phyloP scores from a whole-genome alignment of 2,113 vertebrate genomes.

The Syngnathoides biaculeatus region DNA sequence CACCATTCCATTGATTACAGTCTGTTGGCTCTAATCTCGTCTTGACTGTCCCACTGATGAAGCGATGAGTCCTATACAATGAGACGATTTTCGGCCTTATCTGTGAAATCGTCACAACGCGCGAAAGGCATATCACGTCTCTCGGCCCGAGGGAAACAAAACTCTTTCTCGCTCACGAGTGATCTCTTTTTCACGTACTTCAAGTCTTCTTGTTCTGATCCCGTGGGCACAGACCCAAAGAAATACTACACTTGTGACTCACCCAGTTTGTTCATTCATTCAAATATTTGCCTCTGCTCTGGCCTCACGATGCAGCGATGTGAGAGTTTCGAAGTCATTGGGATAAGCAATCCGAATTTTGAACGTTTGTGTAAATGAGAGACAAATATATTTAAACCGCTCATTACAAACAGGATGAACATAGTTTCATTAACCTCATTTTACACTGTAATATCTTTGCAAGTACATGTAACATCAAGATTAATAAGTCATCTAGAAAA shows the following conservation, averaged over 20 bases:
- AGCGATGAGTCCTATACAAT: constrained; percentile 2
- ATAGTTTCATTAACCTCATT: constrained; percentile 13
- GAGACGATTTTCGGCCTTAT: constrained; percentile 21
- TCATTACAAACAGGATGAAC: constrained; percentile 1
- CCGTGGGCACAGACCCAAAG: background rate
- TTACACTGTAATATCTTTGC: background rate
- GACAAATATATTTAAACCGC: background rate
- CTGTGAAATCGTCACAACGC: constrained; percentile 30
- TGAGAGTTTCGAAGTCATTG: constrained; percentile 15
- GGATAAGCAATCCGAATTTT: constrained; percentile 20
- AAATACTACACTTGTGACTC: constrained; percentile 11
- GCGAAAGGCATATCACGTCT: constrained; percentile 14
- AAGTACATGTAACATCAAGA: too few species aligned
- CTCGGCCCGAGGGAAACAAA: constrained; percentile 28
- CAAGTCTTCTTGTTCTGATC: constrained; percentile 27
- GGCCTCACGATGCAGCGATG: constrained; percentile 12
- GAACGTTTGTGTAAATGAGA: background rate
- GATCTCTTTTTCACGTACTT: constrained; percentile 31
- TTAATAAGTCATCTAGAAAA: too few species aligned
- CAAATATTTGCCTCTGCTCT: constrained; percentile 24
- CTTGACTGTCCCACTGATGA: constrained; percentile 5
- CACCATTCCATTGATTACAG: constrained; percentile 9
- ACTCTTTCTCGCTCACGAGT: constrained; percentile 47
- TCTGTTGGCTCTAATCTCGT: constrained; percentile 17
- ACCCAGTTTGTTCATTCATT: background rate